Evolutionary conservation across 2,888 invertebrate species (phyloP).

Genomic region (Molorchus minor): DNA sequence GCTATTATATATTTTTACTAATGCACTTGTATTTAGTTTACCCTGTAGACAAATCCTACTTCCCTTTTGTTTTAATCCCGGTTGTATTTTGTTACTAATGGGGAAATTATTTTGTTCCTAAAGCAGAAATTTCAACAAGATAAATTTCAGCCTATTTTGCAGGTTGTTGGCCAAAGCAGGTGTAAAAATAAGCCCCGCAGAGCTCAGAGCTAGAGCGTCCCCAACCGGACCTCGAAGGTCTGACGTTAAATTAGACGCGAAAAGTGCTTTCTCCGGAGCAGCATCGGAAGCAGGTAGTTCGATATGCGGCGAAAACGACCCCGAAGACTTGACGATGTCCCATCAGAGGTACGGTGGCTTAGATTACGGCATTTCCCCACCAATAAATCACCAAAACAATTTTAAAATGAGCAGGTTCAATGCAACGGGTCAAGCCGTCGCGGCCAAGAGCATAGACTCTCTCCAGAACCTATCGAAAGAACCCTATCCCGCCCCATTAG

Average conservation of each 20-base stretch:
- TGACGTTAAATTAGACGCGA: slow-evolving; percentile 81
- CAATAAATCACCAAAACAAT: slow-evolving; percentile 57
- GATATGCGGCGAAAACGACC: slow-evolving; percentile 81
- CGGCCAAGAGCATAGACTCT: slow-evolving; percentile 73
- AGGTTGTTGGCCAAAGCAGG: slow-evolving; percentile 87
- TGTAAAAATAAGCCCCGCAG: slow-evolving; percentile 85
- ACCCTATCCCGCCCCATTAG: slow-evolving; percentile 73
- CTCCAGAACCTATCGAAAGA: slow-evolving; percentile 72
- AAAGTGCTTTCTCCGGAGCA: slow-evolving; percentile 72
- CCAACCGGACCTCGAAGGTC: slow-evolving; percentile 83
- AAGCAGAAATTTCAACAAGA: not conserved
- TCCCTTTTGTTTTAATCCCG: too few relatives aligned
- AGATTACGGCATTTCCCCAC: slow-evolving; percentile 66
- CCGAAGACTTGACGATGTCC: slow-evolving; percentile 82
- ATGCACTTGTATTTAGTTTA: too few relatives aligned
- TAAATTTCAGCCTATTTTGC: slow-evolving; percentile 43
- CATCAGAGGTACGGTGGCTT: slow-evolving; percentile 63
- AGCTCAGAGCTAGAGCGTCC: slow-evolving; percentile 83
- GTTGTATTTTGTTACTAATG: too few relatives aligned
- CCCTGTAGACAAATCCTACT: too few relatives aligned
- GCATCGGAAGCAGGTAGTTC: slow-evolving; percentile 76
- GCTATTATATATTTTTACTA: too few relatives aligned
- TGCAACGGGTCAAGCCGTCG: slow-evolving; percentile 65
- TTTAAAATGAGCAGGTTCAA: slow-evolving; percentile 60
- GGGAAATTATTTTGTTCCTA: not conserved